These are phyloP conservation scores for Macaria liturata DNA, from an alignment of 2,888 invertebrate species.

Conservation along the genomic window DNA sequence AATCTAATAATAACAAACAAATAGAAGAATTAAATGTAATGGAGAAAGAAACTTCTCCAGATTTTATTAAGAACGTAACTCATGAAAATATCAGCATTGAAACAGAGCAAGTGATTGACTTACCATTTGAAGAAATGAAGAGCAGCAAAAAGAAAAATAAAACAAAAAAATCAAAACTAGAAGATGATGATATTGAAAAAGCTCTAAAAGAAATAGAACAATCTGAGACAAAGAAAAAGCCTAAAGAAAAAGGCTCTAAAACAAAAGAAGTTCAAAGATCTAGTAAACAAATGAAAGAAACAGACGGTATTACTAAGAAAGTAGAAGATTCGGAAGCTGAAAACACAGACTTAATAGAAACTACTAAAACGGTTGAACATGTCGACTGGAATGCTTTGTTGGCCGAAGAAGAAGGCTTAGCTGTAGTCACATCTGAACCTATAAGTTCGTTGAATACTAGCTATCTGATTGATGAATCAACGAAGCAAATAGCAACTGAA, in stretches of 20 bases:
- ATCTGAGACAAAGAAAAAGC: slow-evolving; percentile 49
- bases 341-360: slow-evolving; percentile 31
- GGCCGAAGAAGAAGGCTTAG: slow-evolving; percentile 64
- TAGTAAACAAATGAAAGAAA: slow-evolving; percentile 6
- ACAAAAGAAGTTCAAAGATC: slow-evolving; percentile 26
- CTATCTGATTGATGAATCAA: slow-evolving; percentile 30
- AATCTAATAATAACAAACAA: slow-evolving; percentile 14
- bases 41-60: slow-evolving; percentile 17
- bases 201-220: slow-evolving; percentile 57
- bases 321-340: slow-evolving; percentile 21
- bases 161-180: slow-evolving; percentile 52
- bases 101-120: slow-evolving; percentile 20
- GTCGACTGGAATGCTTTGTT: slow-evolving; percentile 74
- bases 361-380: slow-evolving; percentile 56
- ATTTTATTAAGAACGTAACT: slow-evolving; percentile 11
- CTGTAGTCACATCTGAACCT: slow-evolving; percentile 49
- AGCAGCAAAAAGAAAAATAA: slow-evolving; percentile 58
- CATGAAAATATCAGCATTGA: slow-evolving; percentile 22
- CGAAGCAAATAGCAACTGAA: slow-evolving; percentile 63
- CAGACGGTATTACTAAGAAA: slow-evolving; percentile 3
- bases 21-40: slow-evolving; percentile 1
- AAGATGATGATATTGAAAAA: slow-evolving; percentile 57
- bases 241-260: slow-evolving; percentile 41
- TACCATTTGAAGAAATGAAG: slow-evolving; percentile 42
- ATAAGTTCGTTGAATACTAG: slow-evolving; percentile 42